A percentile compares a stretch with the other conserved stretches of the same genome.
phyloP scores from a whole-genome alignment of 2,888 invertebrate genomes.

The Hybos culiciformis region DNA sequence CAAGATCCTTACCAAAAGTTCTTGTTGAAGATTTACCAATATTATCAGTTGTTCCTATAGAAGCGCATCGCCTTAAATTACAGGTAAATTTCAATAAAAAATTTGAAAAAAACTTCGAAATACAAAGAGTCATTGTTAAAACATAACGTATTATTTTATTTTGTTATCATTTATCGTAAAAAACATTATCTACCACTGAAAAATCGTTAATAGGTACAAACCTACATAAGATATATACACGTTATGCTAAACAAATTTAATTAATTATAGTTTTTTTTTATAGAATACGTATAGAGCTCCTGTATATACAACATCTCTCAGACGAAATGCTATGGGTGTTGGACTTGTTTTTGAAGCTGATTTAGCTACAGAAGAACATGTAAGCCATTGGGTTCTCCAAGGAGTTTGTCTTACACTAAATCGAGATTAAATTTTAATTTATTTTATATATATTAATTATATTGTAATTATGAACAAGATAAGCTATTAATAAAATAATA shows the following conservation, averaged over 20 bases:
- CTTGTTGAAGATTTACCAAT: constrained; percentile 76
- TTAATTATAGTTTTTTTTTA: constrained; percentile 10
- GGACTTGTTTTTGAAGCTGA: constrained; percentile 86
- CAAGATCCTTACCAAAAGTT: constrained; percentile 65
- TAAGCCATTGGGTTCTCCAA: constrained; percentile 81
- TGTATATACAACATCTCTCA: constrained; percentile 75
- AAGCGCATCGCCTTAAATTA: constrained; percentile 66
- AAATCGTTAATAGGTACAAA: too few relatives aligned
- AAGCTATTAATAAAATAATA: too few relatives aligned
- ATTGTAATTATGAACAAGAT: too few relatives aligned
- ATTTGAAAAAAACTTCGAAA: too few relatives aligned
- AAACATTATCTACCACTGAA: background rate
- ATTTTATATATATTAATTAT: too few relatives aligned
- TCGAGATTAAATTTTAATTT: constrained; percentile 64
- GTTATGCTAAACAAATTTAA: background rate
- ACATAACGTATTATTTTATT: too few relatives aligned
- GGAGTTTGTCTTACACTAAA: constrained; percentile 81
- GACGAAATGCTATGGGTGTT: constrained; percentile 82
- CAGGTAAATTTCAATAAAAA: constrained; percentile 56
- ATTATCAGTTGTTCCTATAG: constrained; percentile 72
- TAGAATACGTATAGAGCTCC: constrained; percentile 80
- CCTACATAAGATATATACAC: background rate
- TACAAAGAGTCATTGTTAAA: too few relatives aligned
- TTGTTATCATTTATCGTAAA: background rate
- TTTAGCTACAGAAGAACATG: constrained; percentile 65